Percentiles rank a stretch among this genome's conserved stretches.
Evolutionary conservation across 2,113 vertebrate species (phyloP).

Genomic region (Pluvialis apricaria): DNA sequence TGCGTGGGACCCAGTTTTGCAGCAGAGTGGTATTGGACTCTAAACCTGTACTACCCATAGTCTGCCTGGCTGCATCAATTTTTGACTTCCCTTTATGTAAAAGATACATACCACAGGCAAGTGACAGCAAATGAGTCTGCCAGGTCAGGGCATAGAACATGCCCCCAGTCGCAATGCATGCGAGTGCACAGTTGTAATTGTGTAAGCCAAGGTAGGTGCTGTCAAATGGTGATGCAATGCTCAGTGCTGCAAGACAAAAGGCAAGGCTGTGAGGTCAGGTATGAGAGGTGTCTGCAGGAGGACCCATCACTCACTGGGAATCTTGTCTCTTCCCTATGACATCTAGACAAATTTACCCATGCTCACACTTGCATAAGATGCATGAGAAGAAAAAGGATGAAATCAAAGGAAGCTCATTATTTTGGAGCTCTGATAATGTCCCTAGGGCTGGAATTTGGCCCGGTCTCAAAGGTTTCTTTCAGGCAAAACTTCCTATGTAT

Average conservation of each 20-base stretch:
- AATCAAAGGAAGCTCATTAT: not conserved
- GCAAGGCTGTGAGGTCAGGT: not conserved
- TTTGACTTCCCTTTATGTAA: not conserved
- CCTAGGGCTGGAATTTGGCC: not conserved
- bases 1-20: not conserved
- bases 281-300: not conserved
- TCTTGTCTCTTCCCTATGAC: not conserved
- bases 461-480: not conserved
- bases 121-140: constrained; percentile 89
- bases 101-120: constrained; percentile 82
- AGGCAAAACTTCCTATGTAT: not conserved
- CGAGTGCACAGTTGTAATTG: constrained; percentile 92
- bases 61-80: not conserved
- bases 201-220: constrained; percentile 89
- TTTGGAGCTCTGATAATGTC: not conserved
- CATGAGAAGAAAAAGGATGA: not conserved
- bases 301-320: not conserved
- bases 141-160: constrained; percentile 97
- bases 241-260: constrained; percentile 78
- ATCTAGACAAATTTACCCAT: not conserved
- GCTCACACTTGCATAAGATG: accelerated
- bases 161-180: constrained; percentile 87
- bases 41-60: not conserved
- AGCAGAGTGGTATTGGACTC: not conserved
- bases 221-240: constrained; percentile 84